Evolutionary conservation across 2,113 vertebrate species (phyloP).

Genomic region (Rhodinocichla rosea): DNA sequence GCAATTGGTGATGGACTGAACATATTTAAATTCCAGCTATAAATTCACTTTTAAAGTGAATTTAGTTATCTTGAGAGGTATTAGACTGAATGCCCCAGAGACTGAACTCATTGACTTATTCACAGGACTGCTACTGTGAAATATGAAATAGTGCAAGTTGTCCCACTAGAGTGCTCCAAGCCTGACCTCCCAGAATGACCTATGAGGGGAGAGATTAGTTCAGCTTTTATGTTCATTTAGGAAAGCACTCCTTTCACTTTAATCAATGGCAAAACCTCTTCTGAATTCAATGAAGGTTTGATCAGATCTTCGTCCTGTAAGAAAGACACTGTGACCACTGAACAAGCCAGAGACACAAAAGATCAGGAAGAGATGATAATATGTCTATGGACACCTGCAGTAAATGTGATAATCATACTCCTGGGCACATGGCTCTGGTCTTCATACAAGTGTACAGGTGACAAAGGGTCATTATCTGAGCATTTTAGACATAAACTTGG

Average conservation of each 20-base stretch:
- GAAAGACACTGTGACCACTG: not conserved
- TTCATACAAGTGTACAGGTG: rapidly evolving
- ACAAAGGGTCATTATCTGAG: not conserved
- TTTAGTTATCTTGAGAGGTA: conserved; percentile 1
- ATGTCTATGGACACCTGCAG: not conserved
- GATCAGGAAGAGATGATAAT: not conserved
- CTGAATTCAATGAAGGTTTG: not conserved
- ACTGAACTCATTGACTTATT: not conserved
- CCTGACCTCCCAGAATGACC: not conserved
- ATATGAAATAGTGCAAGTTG: not conserved
- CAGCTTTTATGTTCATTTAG: not conserved
- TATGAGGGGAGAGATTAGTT: not conserved
- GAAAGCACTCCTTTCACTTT: not conserved
- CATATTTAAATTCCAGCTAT: not conserved
- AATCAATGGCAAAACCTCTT: not conserved
- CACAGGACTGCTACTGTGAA: not conserved
- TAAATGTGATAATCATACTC: not conserved
- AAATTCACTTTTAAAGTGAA: not conserved
- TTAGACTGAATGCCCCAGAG: not conserved
- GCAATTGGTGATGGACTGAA: not conserved
- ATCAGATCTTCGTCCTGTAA: not conserved
- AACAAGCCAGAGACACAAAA: not conserved
- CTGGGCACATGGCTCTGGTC: not conserved
- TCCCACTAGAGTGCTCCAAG: not conserved
- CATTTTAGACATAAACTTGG: not conserved